Conservation (phyloP, 2,888 invertebrate genomes). For the Pocota personata region DNA sequence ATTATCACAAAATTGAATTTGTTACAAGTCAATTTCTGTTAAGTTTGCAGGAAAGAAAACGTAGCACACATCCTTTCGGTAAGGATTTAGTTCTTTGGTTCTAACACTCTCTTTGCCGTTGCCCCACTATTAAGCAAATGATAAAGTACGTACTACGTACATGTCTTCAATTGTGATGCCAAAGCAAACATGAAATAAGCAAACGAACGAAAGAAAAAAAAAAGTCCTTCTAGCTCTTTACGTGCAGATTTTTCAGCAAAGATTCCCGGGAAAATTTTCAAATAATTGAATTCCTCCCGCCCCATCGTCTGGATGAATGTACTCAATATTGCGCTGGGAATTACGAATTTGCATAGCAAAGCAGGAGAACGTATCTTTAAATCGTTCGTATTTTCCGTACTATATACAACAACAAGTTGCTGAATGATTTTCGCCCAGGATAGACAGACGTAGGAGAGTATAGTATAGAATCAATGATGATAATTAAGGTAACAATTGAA, state of each 20-base stretch:
- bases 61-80: conserved; percentile 25
- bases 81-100: neutral
- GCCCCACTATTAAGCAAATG: conserved; percentile 41
- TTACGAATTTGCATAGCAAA: conserved; percentile 59
- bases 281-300: conserved; percentile 61
- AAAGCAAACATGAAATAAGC: conserved; percentile 61
- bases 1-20: conserved; percentile 67
- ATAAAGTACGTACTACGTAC: conserved; percentile 32
- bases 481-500: neutral
- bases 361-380: conserved; percentile 13
- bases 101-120: neutral
- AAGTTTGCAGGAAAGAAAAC: conserved; percentile 24
- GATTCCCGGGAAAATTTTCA: conserved; percentile 24
- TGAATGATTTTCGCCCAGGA: neutral
- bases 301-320: conserved; percentile 19
- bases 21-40: conserved; percentile 70
- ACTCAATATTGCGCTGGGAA: conserved; percentile 39
- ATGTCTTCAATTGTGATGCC: conserved; percentile 58
- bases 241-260: conserved; percentile 47
- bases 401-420: neutral
- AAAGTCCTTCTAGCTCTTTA: conserved; percentile 27
- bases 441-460: neutral
- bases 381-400: neutral
- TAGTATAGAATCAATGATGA: neutral
- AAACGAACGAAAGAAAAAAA: conserved; percentile 12